These are phyloP conservation scores for Falco columbarius DNA, from an alignment of 2,797 vertebrate species.

Conservation along the genomic window DNA sequence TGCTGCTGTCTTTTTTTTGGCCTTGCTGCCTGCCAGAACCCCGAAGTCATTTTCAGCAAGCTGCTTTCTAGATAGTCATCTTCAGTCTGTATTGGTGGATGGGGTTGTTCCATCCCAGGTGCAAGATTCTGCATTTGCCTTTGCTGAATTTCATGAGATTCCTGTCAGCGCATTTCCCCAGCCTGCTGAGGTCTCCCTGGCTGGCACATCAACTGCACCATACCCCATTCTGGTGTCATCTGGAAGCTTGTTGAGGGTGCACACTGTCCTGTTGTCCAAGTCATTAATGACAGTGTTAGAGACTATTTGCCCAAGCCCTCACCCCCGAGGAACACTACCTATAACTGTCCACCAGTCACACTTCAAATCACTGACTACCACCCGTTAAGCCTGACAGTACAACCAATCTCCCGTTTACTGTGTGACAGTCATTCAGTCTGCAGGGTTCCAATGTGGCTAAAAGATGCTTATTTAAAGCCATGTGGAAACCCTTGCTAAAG, in stretches of 20 bases:
- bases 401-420: not conserved
- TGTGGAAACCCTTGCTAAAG: not conserved
- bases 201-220: not conserved
- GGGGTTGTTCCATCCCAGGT: not conserved
- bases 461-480: not conserved
- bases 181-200: not conserved
- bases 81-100: not conserved
- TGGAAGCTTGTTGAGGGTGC: not conserved
- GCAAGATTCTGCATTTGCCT: not conserved
- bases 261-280: not conserved
- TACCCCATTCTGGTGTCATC: not conserved
- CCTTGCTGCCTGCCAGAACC: not conserved
- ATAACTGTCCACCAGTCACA: not conserved
- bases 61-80: not conserved
- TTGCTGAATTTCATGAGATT: not conserved
- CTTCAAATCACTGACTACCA: not conserved
- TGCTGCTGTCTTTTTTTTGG: not conserved
- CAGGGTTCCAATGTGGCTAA: not conserved
- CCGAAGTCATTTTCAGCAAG: not conserved
- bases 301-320: not conserved
- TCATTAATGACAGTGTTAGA: not conserved
- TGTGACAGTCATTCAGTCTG: not conserved
- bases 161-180: not conserved
- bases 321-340: not conserved
- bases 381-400: not conserved